phyloP scores from a whole-genome alignment of 2,888 invertebrate species.

The Adelognathus sp. region DNA sequence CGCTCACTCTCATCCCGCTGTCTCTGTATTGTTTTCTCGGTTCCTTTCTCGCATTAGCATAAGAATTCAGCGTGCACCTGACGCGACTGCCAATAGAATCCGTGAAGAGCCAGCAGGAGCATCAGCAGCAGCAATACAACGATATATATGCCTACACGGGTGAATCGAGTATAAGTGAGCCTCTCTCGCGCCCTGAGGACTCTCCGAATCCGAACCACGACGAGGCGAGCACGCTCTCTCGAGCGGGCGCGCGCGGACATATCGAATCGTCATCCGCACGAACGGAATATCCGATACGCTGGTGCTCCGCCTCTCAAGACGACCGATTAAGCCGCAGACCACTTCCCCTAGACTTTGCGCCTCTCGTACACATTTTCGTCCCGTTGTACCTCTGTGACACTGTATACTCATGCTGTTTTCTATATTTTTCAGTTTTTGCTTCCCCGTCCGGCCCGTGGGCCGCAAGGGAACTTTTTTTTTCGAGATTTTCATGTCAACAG shows the following conservation, averaged over 20 bases:
- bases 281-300: slow-evolving; percentile 66
- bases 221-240: slow-evolving; percentile 56
- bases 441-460: too few relatives aligned
- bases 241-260: slow-evolving; percentile 66
- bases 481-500: too few relatives aligned
- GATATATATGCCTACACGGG: slow-evolving; percentile 29
- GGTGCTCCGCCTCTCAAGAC: slow-evolving; percentile 31
- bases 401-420: too few relatives aligned
- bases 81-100: slow-evolving; percentile 77
- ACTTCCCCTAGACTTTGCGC: slow-evolving; percentile 41
- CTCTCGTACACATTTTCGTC: slow-evolving; percentile 6
- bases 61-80: slow-evolving; percentile 81
- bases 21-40: slow-evolving; percentile 79
- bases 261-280: slow-evolving; percentile 67
- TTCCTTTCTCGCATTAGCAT: slow-evolving; percentile 82
- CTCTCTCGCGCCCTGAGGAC: slow-evolving; percentile 58
- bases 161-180: slow-evolving; percentile 74
- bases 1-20: slow-evolving; percentile 61
- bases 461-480: too few relatives aligned
- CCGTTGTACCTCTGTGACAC: too few relatives aligned
- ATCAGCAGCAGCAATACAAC: slow-evolving; percentile 32
- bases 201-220: slow-evolving; percentile 28
- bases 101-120: slow-evolving; percentile 44
- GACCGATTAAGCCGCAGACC: slow-evolving; percentile 59
- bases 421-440: too few relatives aligned